Base-by-base conservation (phyloP, 2,113 vertebrate genomes). In the Pantherophis guttatus region DNA sequence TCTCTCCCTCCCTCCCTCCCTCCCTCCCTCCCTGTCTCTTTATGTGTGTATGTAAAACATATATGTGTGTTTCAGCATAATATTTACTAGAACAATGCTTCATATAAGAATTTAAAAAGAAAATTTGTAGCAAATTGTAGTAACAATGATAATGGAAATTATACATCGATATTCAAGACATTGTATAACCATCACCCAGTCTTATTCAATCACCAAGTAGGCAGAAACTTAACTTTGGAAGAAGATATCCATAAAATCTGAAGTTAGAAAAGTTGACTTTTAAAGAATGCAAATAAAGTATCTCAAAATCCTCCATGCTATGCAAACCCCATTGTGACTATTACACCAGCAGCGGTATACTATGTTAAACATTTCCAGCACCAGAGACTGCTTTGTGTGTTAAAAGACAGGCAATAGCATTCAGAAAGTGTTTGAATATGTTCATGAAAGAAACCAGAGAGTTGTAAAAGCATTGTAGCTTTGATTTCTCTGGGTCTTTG, bases 381-480 rank as follows among this genome's bases (percentile, higher is more conserved):
- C 39, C 33, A 15, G 92, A 85, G 90, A 91, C 65, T 86, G 65
- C n/a, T 88, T 93, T 93, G 6, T 89, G 86, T 93, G 26, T 70
- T 89, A 93, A 33, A 92, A 92, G 44, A 44, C 85, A 94, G 53
- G 85, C 86, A 93, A 91, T 53, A 62, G 65, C 26, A 85, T 88
- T 89, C 65, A 86, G 70, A 44, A 57, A 93, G 55, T 50, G 86
- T 93, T 92, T 91, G 91, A 93, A 93, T 65, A 94, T 91, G 90
- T 65, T 57, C 86, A 89, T 44, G 57, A 85, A 94, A 50, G 87
- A 86, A 91, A 52, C 48, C 6, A 29, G 44, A 75, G 90, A 59
- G 55, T 81, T 81, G 57, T 90, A 88, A 91, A 87, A 91, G 26
- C 24, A 55, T 13, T 89, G 55, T 65, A 86, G 50, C 50, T 91